A percentile compares a stretch with the other conserved stretches of the same genome.
phyloP scores from a whole-genome alignment of 2,888 invertebrate species.

The Thymelicus sylvestris region DNA sequence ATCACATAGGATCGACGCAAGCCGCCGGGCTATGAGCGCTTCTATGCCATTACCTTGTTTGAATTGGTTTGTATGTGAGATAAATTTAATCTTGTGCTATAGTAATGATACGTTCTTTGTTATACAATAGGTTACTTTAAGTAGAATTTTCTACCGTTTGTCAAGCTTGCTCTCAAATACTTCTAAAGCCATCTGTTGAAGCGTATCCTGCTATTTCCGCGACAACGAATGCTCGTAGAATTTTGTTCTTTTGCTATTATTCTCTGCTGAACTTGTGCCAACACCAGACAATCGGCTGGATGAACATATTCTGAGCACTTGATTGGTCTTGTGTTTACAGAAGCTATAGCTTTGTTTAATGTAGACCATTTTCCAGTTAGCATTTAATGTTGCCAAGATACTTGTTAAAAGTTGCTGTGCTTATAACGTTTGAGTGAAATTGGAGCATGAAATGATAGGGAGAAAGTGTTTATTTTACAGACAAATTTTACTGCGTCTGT shows the following conservation, averaged over 20 bases:
- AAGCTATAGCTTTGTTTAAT: background rate
- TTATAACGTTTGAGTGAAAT: background rate
- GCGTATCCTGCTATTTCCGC: background rate
- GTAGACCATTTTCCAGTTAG: background rate
- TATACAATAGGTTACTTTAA: too few species aligned
- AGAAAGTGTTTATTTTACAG: background rate
- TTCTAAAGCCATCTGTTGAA: background rate
- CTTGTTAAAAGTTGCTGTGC: background rate
- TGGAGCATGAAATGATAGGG: background rate
- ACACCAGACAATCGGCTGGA: conserved; percentile 8
- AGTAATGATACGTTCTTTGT: too few species aligned
- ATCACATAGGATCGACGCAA: too few species aligned
- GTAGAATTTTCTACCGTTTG: too few species aligned
- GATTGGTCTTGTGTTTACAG: background rate
- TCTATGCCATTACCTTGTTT: too few species aligned
- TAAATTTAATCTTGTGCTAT: too few species aligned
- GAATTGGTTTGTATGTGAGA: too few species aligned
- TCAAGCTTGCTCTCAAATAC: background rate
- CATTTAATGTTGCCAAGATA: background rate
- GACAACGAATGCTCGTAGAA: background rate
- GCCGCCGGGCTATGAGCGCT: too few species aligned
- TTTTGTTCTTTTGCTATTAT: conserved; percentile 10
- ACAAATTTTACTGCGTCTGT: too few species aligned
- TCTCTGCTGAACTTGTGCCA: conserved; percentile 12
- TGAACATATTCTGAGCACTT: conserved; percentile 10